phyloP scores from a whole-genome alignment of 2,888 invertebrate species.

The Atrina japonica region DNA sequence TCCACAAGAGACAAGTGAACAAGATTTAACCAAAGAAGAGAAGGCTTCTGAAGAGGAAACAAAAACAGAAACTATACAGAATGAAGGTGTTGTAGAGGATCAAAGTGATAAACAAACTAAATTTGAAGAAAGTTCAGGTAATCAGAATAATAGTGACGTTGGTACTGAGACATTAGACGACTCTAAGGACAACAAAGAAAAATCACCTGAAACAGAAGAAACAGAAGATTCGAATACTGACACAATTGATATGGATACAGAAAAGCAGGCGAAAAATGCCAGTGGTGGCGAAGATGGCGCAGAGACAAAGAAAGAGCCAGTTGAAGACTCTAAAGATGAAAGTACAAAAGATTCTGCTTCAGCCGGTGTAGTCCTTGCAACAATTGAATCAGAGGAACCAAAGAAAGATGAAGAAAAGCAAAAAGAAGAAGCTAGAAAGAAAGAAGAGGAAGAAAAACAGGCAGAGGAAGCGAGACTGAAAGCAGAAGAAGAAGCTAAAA shows the following conservation, averaged over 20 bases:
- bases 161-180: not conserved
- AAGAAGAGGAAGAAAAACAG: conserved; percentile 8
- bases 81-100: not conserved
- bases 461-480: conserved; percentile 1
- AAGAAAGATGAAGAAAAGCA: conserved; percentile 16
- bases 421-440: not conserved
- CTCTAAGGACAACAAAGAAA: not conserved
- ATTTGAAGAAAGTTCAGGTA: not conserved
- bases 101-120: no score
- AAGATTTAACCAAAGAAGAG: not conserved
- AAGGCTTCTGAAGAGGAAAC: not conserved
- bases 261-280: conserved; percentile 3
- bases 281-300: not conserved
- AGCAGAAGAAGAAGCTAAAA: conserved; percentile 1
- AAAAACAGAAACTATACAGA: not conserved
- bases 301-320: conserved; percentile 6
- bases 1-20: not conserved
- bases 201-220: conserved; percentile 3
- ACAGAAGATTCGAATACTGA: not conserved
- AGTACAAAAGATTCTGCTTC: not conserved
- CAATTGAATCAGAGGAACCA: conserved; percentile 2
- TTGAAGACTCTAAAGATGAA: conserved; percentile 18
- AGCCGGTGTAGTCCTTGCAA: not conserved
- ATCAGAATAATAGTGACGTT: not conserved
- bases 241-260: not conserved